Base-by-base conservation (phyloP, 2,113 vertebrate genomes). In the Xiphophorus maculatus region DNA sequence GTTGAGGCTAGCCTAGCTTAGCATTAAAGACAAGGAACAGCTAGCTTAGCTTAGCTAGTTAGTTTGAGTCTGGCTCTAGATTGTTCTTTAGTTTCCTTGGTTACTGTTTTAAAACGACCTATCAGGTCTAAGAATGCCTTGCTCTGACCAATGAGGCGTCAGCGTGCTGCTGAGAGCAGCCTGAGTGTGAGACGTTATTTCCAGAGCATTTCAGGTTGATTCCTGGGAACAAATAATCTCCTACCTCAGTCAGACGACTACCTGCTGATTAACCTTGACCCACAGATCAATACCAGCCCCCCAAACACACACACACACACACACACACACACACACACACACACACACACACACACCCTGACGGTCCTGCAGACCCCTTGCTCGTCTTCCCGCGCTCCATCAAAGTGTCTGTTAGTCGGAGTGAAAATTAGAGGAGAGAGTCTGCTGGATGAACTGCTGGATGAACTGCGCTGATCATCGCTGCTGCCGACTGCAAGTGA, bases 371-470 rank as follows among this genome's bases (percentile, higher is more conserved):
- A 33, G 63, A 35, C 11, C 33, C 63, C 37, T 66, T 3, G 10
- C 17, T n/a, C 22, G 25, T 37, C 14, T 13, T 13, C 27, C 42
- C 11, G 44, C 66, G 8, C 13, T 51, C 86, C 84, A 81, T 69
- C 71, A 82, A 84, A 90, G 84, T 83, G 89, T 68, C 54, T 69
- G 89, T 68, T 69, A 51, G 42, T 80, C 91, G 90, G 92, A 88
- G 83, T 83, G 89, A 84, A 87, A 90, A 90, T 90, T 85, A 92
- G 87, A 54, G 51, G 3, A 9, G 51, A 25, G 22, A 66, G 27
- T 92, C 90, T 64, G 35, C 82, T 79, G 93, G 93, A 94, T 94
- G 92, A 94, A 90, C 85, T 88, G 90, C 66, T 91, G 91, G 91
- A 93, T 94, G 93, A 5, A 92, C 79, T 68, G 84, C 86, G 88